Evolutionary conservation across 2,113 vertebrate species (phyloP).

Genomic region (Hydrochoerus hydrochaeris): DNA sequence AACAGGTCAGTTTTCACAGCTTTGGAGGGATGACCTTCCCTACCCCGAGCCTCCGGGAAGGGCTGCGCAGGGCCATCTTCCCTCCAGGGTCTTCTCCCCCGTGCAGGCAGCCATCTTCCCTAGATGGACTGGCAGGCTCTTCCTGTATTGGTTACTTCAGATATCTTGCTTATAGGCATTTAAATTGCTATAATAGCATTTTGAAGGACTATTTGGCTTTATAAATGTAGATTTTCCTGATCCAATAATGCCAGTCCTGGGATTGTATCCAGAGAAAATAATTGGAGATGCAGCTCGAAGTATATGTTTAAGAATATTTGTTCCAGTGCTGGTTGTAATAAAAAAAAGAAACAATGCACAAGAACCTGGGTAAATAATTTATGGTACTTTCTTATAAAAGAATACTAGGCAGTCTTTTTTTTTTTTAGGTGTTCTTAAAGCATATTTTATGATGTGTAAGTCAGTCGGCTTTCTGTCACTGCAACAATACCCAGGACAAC

Average conservation of each 20-base stretch:
- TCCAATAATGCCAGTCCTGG: slow-evolving; percentile 39
- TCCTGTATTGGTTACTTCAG: neutral
- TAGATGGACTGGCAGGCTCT: neutral
- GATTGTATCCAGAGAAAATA: slow-evolving; percentile 62
- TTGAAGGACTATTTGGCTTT: slow-evolving; percentile 1
- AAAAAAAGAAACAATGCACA: neutral
- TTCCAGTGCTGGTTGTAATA: neutral
- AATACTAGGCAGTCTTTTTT: neutral
- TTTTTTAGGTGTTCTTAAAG: neutral
- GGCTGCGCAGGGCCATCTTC: neutral
- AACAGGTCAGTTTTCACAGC: slow-evolving; percentile 56
- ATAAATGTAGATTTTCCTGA: slow-evolving; percentile 53
- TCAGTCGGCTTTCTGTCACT: neutral
- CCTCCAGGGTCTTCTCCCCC: neutral
- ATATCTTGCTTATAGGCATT: neutral
- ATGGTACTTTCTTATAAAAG: neutral
- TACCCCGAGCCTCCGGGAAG: neutral
- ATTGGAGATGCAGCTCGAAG: slow-evolving; percentile 40
- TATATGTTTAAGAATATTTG: slow-evolving; percentile 37
- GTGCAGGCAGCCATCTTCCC: neutral
- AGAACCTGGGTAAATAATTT: slow-evolving; percentile 53
- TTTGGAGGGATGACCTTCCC: neutral
- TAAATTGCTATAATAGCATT: neutral
- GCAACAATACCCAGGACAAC: neutral
- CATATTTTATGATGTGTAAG: neutral